These are phyloP conservation scores for Plagiodera versicolora DNA, from an alignment of 2,888 invertebrate species.

Conservation along the genomic window DNA sequence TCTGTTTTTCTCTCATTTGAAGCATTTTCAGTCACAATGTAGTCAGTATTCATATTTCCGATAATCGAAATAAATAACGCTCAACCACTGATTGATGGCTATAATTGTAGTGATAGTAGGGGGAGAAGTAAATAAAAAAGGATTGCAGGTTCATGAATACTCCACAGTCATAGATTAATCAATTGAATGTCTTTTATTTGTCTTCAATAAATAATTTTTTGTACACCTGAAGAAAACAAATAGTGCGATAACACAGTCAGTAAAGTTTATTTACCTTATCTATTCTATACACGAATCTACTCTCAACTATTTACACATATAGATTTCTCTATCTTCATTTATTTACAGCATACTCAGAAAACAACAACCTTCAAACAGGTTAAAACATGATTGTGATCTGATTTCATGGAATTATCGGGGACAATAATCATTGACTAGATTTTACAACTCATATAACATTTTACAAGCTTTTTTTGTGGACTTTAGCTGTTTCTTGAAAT, in stretches of 20 bases:
- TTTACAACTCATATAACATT: background rate
- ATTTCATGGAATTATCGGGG: conserved; percentile 7
- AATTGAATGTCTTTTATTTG: conserved; percentile 34
- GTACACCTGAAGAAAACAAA: conserved; percentile 36
- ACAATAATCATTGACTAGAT: conserved; percentile 31
- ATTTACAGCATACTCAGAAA: conserved; percentile 35
- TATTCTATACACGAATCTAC: conserved; percentile 41
- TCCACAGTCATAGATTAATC: conserved; percentile 2
- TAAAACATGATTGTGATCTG: conserved; percentile 17
- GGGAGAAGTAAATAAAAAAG: too few relatives aligned
- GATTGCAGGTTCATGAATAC: background rate
- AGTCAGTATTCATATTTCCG: too few relatives aligned
- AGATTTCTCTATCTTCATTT: conserved; percentile 35
- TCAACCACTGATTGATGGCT: too few relatives aligned
- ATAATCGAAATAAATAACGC: too few relatives aligned
- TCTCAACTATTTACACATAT: conserved; percentile 43
- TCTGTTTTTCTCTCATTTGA: too few relatives aligned
- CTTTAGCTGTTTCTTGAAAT: background rate
- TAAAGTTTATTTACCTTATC: conserved; percentile 34
- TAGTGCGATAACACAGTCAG: conserved; percentile 37
- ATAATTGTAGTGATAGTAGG: too few relatives aligned
- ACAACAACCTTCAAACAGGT: conserved; percentile 19
- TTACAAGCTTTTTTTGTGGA: background rate
- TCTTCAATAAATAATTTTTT: conserved; percentile 39
- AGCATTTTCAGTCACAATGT: too few relatives aligned